These are phyloP conservation scores for Monopterus albus DNA, from an alignment of 2,113 vertebrate species.

Conservation along the genomic window DNA sequence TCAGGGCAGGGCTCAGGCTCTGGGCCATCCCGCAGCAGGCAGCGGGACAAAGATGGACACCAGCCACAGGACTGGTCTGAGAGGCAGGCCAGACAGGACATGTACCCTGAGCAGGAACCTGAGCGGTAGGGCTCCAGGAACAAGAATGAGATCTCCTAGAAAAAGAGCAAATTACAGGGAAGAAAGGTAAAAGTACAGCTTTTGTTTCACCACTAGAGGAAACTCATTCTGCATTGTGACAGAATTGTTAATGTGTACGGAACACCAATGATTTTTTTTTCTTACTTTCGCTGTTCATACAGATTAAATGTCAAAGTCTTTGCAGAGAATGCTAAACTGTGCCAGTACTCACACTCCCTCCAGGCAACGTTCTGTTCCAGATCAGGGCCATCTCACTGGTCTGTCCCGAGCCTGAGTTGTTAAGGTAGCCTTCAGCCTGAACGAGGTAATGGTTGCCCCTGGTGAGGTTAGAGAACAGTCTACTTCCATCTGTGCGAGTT, in stretches of 20 bases:
- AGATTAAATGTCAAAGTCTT: background rate
- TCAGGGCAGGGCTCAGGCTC: constrained; percentile 78
- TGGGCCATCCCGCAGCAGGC: constrained; percentile 78
- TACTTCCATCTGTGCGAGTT: constrained; percentile 83
- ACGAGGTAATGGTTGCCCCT: constrained; percentile 89
- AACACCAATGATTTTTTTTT: no score
- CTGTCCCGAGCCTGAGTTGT: constrained; percentile 89
- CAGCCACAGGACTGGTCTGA: constrained; percentile 93
- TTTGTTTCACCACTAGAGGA: background rate
- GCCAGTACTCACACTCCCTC: constrained; percentile 86
- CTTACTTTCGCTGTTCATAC: background rate
- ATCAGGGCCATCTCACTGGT: constrained; percentile 91
- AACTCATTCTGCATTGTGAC: background rate
- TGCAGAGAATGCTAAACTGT: no score
- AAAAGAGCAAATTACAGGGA: background rate
- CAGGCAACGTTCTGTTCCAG: constrained; percentile 90
- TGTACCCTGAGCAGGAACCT: constrained; percentile 83
- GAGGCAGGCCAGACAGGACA: constrained; percentile 89
- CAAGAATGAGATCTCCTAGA: constrained; percentile 91
- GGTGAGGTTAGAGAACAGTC: constrained; percentile 87
- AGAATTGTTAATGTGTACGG: background rate
- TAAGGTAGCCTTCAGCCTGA: constrained; percentile 90
- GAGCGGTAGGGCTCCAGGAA: constrained; percentile 92
- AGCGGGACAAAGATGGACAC: constrained; percentile 84
- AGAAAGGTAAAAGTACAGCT: background rate